A percentile compares a stretch with the other conserved stretches of the same genome.
These are phyloP conservation scores for Grammomys surdaster DNA, from an alignment of 2,113 vertebrate species.

Conservation along the genomic window DNA sequence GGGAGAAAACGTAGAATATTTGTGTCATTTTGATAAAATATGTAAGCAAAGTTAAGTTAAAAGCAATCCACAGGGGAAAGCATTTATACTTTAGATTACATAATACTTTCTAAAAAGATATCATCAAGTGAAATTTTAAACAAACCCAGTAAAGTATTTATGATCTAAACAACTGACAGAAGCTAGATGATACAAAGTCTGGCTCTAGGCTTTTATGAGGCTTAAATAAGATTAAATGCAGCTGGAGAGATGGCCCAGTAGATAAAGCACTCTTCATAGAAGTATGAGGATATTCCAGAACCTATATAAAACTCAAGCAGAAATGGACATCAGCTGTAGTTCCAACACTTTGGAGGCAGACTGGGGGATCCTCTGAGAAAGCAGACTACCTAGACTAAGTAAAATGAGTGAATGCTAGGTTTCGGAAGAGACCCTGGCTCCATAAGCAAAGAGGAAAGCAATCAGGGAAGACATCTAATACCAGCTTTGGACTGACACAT, in stretches of 20 bases:
- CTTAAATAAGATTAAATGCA: conserved; percentile 1
- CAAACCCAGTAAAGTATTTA: neutral
- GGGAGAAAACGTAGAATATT: neutral
- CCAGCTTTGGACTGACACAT: neutral
- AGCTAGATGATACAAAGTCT: neutral
- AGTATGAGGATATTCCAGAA: neutral
- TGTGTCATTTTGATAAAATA: neutral
- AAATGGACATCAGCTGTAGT: too few species aligned
- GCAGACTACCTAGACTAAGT: neutral
- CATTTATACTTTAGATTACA: neutral
- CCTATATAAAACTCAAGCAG: neutral
- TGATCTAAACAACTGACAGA: neutral
- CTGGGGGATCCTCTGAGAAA: neutral
- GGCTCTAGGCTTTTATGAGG: neutral
- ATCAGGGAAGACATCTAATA: neutral
- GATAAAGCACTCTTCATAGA: neutral
- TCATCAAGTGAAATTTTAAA: neutral
- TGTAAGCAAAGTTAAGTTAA: conserved; percentile 40
- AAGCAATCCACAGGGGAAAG: neutral
- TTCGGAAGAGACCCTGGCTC: neutral
- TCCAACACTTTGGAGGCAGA: neutral
- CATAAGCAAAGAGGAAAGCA: neutral
- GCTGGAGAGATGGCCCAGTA: neutral
- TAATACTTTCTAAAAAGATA: neutral
- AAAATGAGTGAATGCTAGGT: neutral